A percentile compares a stretch with the other conserved stretches of the same genome.
Evolutionary conservation across 2,888 invertebrate genomes (phyloP).

Genomic region (Nebria brevicollis): DNA sequence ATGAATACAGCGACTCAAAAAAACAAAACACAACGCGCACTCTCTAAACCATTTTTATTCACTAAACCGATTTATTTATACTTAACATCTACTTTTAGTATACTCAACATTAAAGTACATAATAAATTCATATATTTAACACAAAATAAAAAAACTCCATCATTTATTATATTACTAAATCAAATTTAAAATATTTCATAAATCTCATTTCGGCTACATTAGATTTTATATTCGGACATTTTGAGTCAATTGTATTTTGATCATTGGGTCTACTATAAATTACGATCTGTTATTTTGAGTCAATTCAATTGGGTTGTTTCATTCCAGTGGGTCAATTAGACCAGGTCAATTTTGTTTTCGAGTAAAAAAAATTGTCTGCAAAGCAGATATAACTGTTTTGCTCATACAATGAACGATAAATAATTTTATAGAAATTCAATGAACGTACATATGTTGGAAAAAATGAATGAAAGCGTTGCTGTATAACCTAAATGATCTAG

Average conservation of each 20-base stretch:
- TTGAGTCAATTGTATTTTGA: neutral
- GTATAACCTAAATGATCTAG: neutral
- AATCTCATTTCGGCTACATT: neutral
- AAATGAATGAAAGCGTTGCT: neutral
- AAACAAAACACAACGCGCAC: neutral
- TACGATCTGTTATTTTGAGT: neutral
- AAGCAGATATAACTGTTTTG: neutral
- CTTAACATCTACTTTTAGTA: too few species aligned
- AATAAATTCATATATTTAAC: too few species aligned
- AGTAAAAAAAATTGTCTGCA: neutral
- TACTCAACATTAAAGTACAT: too few species aligned
- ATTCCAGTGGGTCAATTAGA: neutral
- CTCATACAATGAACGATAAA: neutral
- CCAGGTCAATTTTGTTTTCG: neutral
- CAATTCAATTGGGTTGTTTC: neutral
- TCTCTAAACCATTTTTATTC: neutral
- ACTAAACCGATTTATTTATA: neutral
- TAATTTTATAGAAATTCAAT: neutral
- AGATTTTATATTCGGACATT: neutral
- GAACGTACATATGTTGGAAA: neutral
- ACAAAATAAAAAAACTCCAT: too few species aligned
- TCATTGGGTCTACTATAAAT: neutral
- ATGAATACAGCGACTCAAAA: neutral
- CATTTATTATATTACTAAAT: too few species aligned
- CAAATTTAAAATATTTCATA: too few species aligned